Base-by-base conservation (phyloP, 1,140 invertebrate genomes). In the Archegozetes longisetosus region DNA sequence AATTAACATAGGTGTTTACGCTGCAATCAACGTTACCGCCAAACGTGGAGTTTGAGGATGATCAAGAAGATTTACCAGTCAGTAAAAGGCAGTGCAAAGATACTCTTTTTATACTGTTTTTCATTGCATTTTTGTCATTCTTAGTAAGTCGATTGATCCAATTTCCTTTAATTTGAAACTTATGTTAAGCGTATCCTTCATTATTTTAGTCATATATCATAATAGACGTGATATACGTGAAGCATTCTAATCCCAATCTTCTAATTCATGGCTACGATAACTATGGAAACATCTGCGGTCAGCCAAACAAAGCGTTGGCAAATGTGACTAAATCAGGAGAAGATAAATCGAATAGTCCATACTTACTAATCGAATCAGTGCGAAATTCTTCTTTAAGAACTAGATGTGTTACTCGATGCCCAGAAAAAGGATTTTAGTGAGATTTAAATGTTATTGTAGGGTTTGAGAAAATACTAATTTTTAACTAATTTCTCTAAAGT, bases 261-360 rank as follows among this genome's bases (percentile, higher is more conserved):
- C 69, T 84, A 14, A 68, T 82, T 32, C 77, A 82, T 68, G 82
- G 82, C 12, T 80, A 79, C 61, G 81, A 84, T 65, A 77, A 80
- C 64, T 82, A 79, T 67, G 82, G 78, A 2, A 80, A 83, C 66
- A 71, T 83, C 52, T 85, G 83, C 66, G 80, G 82, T 4, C 73
- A 71, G 50, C 63, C 72, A 25, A 76, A 76, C 60, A 75, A 72
- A 9, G 22, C 54, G 0, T 66, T 66, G n/a, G 65, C 70, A 46
- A 67, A 65, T 14, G 64, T 59, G 25, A 58, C 60, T n/a, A 74
- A 77, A 60, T 75, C 74, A 61, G 75, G 76, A 32, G 67, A 64
- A 27, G 74, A 82, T 63, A 74, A 73, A 65, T 74, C 68, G 6
- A 61, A 66, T 0, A 67, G 73, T 60, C 69, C 69, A 78, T 80